Base-by-base conservation (phyloP, 1,140 invertebrate genomes). In the Metaphire vulgaris region DNA sequence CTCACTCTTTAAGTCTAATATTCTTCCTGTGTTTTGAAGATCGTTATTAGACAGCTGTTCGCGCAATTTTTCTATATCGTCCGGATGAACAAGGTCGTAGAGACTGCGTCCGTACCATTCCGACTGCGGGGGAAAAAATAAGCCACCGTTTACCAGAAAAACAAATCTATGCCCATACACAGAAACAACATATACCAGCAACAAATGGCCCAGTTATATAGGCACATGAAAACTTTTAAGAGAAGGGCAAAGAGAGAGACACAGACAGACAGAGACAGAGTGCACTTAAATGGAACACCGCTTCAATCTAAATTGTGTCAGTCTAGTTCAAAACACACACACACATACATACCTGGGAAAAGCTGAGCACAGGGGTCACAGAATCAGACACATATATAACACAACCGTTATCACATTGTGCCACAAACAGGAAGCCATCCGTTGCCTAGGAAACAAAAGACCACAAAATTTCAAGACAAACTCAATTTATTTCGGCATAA, bases 371-470 rank as follows among this genome's bases (percentile, higher is more conserved):
- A 12, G 97, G 96, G 73, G 93, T 93, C 79, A 99, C 94, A 64
- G 96, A 98, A 88, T 99, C 98, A 16, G 96, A 98, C 21, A 99
- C 97, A 83, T 99, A 99, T 80, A 99, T 96, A 69, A 99, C 91
- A 80, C 95, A 89, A 0, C 96, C 97, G 26, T 93, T 94, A 85
- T 99, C 97, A 88, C 97, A 99, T 79, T 95, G 94, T 0, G 98
- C 94, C 12, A 99, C 97, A 87, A 99, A 99, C 30, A 99, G 89
- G 87, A 99, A 99, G 1, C 98, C 98, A 89, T 99, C 98, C 14
- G 98, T 97, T 29, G 98, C 97, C 86, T 88, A 76, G n/a, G n/a
- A n/a, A n/a, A n/a, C 41, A 83, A 84, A 76, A 26, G 66, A 29
- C 41, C 6, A 56, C n/a, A n/a, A n/a, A n/a, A n/a, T n/a, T n/a